Evolutionary conservation across 1,140 invertebrate species (phyloP).

Genomic region (Coenobita brevimanus): DNA sequence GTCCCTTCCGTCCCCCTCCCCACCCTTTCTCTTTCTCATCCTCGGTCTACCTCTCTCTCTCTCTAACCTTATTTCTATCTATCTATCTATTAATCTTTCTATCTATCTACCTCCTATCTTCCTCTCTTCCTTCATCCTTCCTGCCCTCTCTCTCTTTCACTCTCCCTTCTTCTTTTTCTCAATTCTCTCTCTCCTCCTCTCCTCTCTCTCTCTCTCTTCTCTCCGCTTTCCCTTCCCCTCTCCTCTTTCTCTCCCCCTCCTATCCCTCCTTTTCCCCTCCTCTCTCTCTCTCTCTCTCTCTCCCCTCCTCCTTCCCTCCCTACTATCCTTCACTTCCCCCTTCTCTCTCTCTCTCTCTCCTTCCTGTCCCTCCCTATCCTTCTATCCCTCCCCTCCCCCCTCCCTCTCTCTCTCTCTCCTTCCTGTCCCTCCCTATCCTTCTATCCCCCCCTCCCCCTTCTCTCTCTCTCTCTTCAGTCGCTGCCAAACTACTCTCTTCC

Average conservation of each 20-base stretch:
- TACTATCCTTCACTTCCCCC: neutral
- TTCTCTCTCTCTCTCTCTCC: neutral
- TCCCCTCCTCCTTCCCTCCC: neutral
- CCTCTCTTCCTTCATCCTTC: neutral
- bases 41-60: neutral
- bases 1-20: too few relatives aligned
- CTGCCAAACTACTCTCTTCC: too few relatives aligned
- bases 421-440: too few relatives aligned
- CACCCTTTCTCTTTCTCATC: too few relatives aligned
- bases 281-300: neutral
- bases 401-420: too few relatives aligned
- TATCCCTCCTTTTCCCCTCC: neutral
- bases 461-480: too few relatives aligned
- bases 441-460: too few relatives aligned
- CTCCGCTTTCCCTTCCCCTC: too few relatives aligned
- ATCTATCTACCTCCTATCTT: neutral
- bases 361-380: slow-evolving; percentile 8
- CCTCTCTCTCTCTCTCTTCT: too few relatives aligned
- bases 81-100: neutral
- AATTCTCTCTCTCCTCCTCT: neutral
- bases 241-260: too few relatives aligned
- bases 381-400: too few relatives aligned
- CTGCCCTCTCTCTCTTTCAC: neutral
- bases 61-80: neutral
- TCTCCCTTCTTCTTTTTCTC: neutral